These are phyloP conservation scores for Microchrysa polita DNA, from an alignment of 2,888 invertebrate genomes.

Conservation along the genomic window DNA sequence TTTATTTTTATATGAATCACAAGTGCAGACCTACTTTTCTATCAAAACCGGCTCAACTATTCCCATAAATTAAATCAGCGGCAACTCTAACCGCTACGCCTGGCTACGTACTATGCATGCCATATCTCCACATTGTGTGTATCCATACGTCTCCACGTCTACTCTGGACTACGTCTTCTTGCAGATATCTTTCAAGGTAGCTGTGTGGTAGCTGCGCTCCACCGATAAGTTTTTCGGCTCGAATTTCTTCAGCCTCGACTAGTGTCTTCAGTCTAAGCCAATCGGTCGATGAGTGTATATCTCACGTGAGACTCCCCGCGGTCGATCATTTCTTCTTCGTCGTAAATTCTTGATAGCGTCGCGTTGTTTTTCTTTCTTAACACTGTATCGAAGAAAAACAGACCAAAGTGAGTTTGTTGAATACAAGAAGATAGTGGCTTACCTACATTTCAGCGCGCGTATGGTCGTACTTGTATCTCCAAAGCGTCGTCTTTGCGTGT, in stretches of 20 bases:
- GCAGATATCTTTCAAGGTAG: constrained; percentile 23
- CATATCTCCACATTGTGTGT: no score
- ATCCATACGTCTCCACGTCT: neutral
- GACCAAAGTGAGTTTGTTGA: no score
- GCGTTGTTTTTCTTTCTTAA: no score
- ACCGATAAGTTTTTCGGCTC: constrained; percentile 8
- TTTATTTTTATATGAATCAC: neutral
- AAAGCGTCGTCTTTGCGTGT: neutral
- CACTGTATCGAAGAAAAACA: constrained; percentile 4
- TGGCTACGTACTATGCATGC: neutral
- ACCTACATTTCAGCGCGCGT: constrained; percentile 41
- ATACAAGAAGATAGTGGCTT: constrained; percentile 31
- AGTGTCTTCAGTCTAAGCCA: constrained; percentile 26
- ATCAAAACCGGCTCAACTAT: neutral
- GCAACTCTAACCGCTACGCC: constrained; percentile 1
- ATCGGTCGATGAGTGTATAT: constrained; percentile 31
- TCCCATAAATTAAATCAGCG: neutral
- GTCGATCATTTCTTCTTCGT: no score
- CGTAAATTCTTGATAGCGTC: constrained; percentile 32
- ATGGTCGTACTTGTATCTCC: constrained; percentile 12
- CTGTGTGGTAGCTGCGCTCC: neutral
- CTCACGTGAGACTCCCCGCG: no score
- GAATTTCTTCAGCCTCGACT: neutral
- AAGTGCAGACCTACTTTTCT: no score
- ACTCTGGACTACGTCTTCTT: neutral